Percentiles rank a stretch among this genome's conserved stretches.
These are phyloP conservation scores for Ictalurus furcatus DNA, from an alignment of 2,113 vertebrate genomes.

Conservation along the genomic window DNA sequence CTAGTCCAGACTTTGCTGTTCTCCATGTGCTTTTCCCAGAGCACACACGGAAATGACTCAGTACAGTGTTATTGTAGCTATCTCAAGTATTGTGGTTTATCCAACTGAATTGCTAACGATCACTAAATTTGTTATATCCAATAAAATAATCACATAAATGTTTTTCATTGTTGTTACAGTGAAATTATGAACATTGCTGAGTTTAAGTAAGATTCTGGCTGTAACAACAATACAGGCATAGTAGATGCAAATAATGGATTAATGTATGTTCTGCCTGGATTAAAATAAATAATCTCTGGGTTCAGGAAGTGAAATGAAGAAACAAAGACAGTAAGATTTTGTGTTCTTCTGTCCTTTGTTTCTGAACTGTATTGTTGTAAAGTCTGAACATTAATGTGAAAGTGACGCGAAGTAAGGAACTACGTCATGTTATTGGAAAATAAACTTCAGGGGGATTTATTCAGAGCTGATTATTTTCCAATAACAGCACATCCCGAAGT, in stretches of 20 bases:
- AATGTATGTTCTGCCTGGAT: background rate
- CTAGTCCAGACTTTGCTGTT: background rate
- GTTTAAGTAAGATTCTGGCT: background rate
- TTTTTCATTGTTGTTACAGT: background rate
- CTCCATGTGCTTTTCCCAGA: background rate
- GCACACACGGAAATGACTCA: background rate
- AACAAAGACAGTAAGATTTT: background rate
- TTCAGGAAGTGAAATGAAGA: background rate
- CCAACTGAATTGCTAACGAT: constrained; percentile 3
- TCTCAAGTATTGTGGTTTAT: background rate
- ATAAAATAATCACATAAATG: background rate
- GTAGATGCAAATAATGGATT: background rate
- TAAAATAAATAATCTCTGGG: background rate
- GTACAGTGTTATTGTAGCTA: constrained; percentile 9
- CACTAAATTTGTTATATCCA: background rate
- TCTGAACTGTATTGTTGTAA: background rate
- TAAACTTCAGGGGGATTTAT: background rate
- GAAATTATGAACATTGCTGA: background rate
- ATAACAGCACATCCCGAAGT: background rate
- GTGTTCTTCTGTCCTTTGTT: background rate
- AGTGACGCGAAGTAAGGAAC: background rate
- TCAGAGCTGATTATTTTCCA: background rate
- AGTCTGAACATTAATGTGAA: background rate
- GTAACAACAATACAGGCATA: background rate
- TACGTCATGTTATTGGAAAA: background rate